Evolutionary conservation across 2,888 invertebrate species (phyloP).

Genomic region (Branchipolynoe longqiensis): DNA sequence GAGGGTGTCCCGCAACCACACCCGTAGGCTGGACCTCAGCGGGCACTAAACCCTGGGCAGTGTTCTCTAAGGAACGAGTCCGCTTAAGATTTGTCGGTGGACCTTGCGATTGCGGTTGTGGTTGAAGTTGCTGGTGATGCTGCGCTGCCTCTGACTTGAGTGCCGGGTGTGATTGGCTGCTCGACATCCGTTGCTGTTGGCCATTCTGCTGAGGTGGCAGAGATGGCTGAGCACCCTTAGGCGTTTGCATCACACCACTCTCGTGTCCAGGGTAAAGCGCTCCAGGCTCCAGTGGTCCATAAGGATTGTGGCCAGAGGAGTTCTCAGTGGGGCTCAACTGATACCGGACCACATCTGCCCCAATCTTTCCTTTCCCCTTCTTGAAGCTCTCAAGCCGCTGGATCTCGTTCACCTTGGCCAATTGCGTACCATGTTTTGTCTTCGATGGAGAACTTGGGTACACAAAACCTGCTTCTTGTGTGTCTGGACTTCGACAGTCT

Average conservation of each 20-base stretch:
- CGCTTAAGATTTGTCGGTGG: constrained; percentile 32
- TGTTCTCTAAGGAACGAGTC: constrained; percentile 58
- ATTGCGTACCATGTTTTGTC: background rate
- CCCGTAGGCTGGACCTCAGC: background rate
- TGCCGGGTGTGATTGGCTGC: constrained; percentile 40
- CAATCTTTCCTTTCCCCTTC: constrained; percentile 69
- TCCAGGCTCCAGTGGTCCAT: constrained; percentile 48
- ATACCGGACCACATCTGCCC: constrained; percentile 76
- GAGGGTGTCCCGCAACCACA: background rate
- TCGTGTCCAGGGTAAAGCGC: constrained; percentile 37
- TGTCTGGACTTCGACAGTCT: background rate
- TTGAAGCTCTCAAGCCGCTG: constrained; percentile 68
- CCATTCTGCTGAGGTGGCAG: too few species aligned
- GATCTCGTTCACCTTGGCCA: constrained; percentile 61
- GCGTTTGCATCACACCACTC: constrained; percentile 39
- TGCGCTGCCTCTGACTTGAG: constrained; percentile 11
- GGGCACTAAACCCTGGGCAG: too few species aligned
- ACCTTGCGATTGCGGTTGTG: background rate
- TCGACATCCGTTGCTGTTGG: background rate
- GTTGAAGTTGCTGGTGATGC: background rate
- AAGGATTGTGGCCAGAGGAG: background rate
- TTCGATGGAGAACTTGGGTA: constrained; percentile 32
- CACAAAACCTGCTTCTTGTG: constrained; percentile 28
- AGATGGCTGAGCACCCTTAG: background rate
- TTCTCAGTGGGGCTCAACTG: constrained; percentile 5